Evolutionary conservation across 2,888 invertebrate species (phyloP).

Genomic region (Strigamia crassipes): DNA sequence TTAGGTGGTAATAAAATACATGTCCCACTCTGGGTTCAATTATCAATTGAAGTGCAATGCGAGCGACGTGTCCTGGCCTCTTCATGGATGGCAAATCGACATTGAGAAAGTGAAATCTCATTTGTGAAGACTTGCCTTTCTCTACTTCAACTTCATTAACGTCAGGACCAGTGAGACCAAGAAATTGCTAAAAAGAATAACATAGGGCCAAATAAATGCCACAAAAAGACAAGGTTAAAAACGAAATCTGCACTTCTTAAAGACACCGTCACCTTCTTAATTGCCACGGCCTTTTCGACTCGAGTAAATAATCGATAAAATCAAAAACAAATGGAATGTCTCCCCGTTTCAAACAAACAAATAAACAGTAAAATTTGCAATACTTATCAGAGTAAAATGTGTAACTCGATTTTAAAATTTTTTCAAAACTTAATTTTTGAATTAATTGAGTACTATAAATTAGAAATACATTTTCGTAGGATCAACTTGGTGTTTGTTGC

Average conservation of each 20-base stretch:
- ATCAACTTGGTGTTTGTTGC: too few relatives aligned
- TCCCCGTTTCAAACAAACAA: too few relatives aligned
- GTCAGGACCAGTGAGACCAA: neutral
- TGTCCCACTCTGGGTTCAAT: neutral
- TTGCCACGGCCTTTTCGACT: neutral
- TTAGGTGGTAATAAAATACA: neutral
- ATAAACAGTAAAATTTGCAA: too few relatives aligned
- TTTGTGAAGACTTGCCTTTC: neutral
- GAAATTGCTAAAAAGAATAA: neutral
- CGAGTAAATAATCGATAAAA: too few relatives aligned
- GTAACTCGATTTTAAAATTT: too few relatives aligned
- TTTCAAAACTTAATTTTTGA: too few relatives aligned
- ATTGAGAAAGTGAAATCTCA: neutral
- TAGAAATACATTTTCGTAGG: too few relatives aligned
- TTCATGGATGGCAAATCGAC: neutral
- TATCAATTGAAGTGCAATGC: neutral
- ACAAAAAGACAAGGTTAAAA: neutral
- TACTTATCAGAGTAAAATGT: too few relatives aligned
- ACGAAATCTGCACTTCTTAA: too few relatives aligned
- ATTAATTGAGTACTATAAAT: too few relatives aligned
- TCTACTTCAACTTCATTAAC: neutral
- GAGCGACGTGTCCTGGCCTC: neutral
- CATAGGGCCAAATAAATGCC: neutral
- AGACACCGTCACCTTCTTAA: neutral
- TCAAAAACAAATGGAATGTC: too few relatives aligned